These are phyloP conservation scores for Antrozous pallidus DNA, from an alignment of 2,797 vertebrate species.

Conservation along the genomic window DNA sequence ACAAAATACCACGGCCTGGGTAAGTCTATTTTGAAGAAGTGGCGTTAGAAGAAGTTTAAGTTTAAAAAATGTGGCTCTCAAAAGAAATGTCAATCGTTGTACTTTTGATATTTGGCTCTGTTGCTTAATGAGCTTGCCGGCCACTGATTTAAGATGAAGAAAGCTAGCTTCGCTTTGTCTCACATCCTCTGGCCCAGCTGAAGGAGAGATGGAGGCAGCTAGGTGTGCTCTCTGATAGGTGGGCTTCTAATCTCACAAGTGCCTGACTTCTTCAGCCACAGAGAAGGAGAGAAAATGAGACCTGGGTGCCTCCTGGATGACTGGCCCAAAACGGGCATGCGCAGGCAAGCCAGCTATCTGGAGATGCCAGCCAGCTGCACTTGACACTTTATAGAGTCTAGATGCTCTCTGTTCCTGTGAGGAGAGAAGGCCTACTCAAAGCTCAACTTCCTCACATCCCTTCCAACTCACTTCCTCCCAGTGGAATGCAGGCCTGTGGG, in stretches of 20 bases:
- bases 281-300: background rate
- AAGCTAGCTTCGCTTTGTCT: background rate
- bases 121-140: too few species aligned
- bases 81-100: too few species aligned
- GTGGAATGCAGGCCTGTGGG: background rate
- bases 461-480: background rate
- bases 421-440: background rate
- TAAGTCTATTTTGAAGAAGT: too few species aligned
- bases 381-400: background rate
- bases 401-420: background rate
- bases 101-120: too few species aligned
- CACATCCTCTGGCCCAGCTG: background rate
- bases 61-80: too few species aligned
- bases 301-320: background rate
- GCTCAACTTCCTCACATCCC: background rate
- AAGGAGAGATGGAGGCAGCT: background rate
- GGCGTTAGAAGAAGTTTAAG: too few species aligned
- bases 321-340: accelerated
- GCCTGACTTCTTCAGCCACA: background rate
- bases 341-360: background rate
- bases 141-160: background rate
- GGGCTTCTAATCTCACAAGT: background rate
- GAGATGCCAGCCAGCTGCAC: background rate
- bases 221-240: background rate
- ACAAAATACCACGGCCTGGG: too few species aligned